These are phyloP conservation scores for Gasterosteus aculeatus DNA, from an alignment of 2,113 vertebrate genomes.

Conservation along the genomic window DNA sequence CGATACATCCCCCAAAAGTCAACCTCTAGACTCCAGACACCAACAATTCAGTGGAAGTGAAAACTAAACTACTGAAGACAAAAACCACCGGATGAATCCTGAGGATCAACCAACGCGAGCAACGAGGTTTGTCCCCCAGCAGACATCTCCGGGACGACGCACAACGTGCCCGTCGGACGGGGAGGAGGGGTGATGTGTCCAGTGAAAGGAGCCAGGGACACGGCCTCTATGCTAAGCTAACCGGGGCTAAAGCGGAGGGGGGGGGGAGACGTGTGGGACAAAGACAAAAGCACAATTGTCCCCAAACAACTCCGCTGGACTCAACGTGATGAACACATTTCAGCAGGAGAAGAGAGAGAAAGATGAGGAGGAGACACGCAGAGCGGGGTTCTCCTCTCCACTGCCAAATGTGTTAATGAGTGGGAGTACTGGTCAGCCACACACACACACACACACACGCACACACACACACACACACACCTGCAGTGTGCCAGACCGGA, in stretches of 20 bases:
- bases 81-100: too few relatives aligned
- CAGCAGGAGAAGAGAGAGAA: background rate
- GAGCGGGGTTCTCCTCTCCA: conserved; percentile 50
- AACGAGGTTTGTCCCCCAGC: too few relatives aligned
- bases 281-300: background rate
- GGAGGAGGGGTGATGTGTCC: background rate
- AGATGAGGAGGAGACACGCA: conserved; percentile 3
- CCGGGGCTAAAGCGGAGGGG: background rate
- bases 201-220: background rate
- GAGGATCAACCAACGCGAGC: too few relatives aligned
- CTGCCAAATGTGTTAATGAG: conserved; percentile 75
- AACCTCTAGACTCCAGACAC: background rate
- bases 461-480: conserved; percentile 47
- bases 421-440: conserved; percentile 62
- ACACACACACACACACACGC: conserved; percentile 41
- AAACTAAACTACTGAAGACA: too few relatives aligned
- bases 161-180: too few relatives aligned
- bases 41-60: background rate
- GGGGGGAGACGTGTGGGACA: background rate
- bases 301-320: background rate
- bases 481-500: conserved; percentile 75
- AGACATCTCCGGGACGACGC: too few relatives aligned
- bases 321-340: conserved; percentile 15
- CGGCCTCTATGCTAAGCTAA: conserved; percentile 4
- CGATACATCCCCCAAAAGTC: background rate